These are phyloP conservation scores for Apamea sordens DNA, from an alignment of 2,888 invertebrate genomes.

Conservation along the genomic window DNA sequence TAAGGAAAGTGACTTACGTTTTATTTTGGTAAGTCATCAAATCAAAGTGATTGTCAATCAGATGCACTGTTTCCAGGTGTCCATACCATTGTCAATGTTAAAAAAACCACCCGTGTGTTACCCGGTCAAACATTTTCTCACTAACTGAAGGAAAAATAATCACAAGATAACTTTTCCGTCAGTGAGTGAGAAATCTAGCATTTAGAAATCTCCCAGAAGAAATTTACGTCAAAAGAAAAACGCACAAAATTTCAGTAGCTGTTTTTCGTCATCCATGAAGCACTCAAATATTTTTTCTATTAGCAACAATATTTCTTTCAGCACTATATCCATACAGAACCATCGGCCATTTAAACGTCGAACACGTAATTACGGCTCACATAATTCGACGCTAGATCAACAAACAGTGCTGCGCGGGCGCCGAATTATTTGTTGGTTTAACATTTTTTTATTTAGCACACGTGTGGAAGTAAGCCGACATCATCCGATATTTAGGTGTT, in stretches of 20 bases:
- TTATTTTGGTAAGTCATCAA: not conserved
- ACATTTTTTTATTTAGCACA: conserved; percentile 77
- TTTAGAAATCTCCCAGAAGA: not conserved
- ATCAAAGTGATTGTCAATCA: not conserved
- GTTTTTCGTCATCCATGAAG: conserved; percentile 42
- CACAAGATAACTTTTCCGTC: too few relatives aligned
- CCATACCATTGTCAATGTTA: not conserved
- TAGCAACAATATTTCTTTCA: conserved; percentile 39
- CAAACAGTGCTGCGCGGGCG: conserved; percentile 76
- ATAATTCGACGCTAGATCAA: conserved; percentile 79
- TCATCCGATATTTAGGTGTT: conserved; percentile 55
- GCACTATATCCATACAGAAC: conserved; percentile 60
- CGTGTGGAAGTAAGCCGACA: conserved; percentile 67
- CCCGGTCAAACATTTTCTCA: not conserved
- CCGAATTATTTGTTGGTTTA: conserved; percentile 77
- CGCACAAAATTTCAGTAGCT: conserved; percentile 10
- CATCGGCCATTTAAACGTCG: conserved; percentile 46
- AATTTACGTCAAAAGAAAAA: conserved; percentile 16
- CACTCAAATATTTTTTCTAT: conserved; percentile 45
- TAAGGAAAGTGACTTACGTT: not conserved
- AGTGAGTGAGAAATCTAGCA: not conserved
- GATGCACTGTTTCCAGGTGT: not conserved
- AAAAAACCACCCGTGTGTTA: not conserved
- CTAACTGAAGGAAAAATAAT: not conserved
- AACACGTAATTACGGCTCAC: conserved; percentile 73